Evolutionary conservation across 2,113 vertebrate genomes (phyloP), one percentile per base, ranked within the genome.

Genomic region (Elanoides forficatus): DNA sequence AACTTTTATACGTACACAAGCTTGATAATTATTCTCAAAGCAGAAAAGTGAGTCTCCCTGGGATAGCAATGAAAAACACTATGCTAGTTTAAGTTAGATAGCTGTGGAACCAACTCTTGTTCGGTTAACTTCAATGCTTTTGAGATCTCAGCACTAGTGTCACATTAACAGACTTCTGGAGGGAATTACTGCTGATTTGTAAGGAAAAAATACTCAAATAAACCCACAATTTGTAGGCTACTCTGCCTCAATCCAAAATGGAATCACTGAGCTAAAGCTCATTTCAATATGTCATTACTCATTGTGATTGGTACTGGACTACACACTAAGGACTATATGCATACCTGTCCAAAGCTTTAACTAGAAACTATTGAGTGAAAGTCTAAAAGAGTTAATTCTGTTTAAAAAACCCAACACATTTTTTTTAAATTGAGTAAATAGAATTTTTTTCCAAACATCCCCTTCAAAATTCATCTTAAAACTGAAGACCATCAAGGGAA

Each of bases 31-130:
- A 58, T 29, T 70, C 74, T 58, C 32, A 27, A 62, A 75, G 56
- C 42, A 56, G 27, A 7, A 85, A 59, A 53, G 22, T 18, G 1
- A 32, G 11, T 38, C 22, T 75, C 32, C 29, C 10, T 72, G 36
- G 38, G 27, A 45, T 0, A 90, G n/a, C 56, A 66, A 3, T 3
- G 21, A 50, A 47, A 58, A 75, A 27, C 18, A 47, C 22, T 52
- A 16, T 4, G 13, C 34, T 53, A 36, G 15, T 47, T n/a, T 13
- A 22, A 75, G 16, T 56, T 11, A 27, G 1, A 14, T 0, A 21
- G 59, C 0, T 27, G 30, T 19, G 36, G 65, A 50, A 72, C 16
- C 18, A 68, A 27, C 21, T 40, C 13, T 26, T 0, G 0, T 55
- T 59, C 6, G 2, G 32, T 15, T 73, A 45, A 36, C 55, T n/a